phyloP scores from a whole-genome alignment of 1,140 invertebrate genomes.

The Odontomachus brunneus region DNA sequence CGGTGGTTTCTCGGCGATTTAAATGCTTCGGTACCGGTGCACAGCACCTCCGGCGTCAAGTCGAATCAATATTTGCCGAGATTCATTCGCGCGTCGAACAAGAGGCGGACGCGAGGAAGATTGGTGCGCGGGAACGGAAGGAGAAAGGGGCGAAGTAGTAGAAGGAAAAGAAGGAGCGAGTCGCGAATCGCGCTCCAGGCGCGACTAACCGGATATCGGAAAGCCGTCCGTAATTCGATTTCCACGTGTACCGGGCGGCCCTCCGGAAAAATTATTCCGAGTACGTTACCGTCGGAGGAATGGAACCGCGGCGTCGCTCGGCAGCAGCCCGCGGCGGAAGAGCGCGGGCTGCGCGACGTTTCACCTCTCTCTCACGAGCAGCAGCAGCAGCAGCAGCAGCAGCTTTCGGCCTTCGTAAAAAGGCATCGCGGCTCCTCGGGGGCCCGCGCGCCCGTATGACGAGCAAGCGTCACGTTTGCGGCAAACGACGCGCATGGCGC shows the following conservation, averaged over 20 bases:
- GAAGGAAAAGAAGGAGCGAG: too few species aligned
- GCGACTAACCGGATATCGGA: conserved; percentile 60
- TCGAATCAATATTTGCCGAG: conserved; percentile 59
- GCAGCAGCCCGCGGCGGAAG: background rate
- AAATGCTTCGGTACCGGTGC: conserved; percentile 47
- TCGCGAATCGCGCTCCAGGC: conserved; percentile 47
- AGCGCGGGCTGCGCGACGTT: conserved; percentile 56
- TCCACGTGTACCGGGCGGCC: conserved; percentile 32
- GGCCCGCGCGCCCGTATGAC: conserved; percentile 66
- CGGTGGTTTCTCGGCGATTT: conserved; percentile 53
- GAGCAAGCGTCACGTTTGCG: conserved; percentile 80
- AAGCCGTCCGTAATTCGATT: conserved; percentile 60
- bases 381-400: too few species aligned
- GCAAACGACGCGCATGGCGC: conserved; percentile 82
- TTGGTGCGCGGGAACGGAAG: background rate
- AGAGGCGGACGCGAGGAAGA: conserved; percentile 27
- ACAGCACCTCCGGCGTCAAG: conserved; percentile 49
- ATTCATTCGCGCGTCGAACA: conserved; percentile 60
- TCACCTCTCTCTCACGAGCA: conserved; percentile 19
- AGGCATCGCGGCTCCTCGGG: conserved; percentile 65
- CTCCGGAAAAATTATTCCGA: conserved; percentile 54
- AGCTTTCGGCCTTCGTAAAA: conserved; percentile 70
- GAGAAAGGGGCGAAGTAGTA: background rate
- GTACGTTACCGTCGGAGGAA: conserved; percentile 31
- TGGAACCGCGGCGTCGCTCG: too few species aligned